Evolutionary conservation across 2,113 vertebrate genomes (phyloP).

Genomic region (Misgurnus anguillicaudatus): DNA sequence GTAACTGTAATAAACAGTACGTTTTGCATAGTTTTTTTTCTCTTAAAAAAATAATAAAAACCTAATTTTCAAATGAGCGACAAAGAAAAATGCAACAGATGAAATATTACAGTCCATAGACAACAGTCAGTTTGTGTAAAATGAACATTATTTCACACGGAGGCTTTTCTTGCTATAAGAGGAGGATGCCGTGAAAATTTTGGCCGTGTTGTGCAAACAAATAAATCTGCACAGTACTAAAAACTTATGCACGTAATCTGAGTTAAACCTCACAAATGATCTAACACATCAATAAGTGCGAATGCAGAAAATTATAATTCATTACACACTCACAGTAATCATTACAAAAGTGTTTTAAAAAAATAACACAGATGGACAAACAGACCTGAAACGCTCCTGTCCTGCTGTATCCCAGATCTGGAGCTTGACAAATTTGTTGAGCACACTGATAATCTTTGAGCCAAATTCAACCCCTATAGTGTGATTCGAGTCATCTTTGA

Average conservation of each 20-base stretch:
- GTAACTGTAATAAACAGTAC: neutral
- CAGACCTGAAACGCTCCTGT: slow-evolving; percentile 90
- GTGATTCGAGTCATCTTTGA: slow-evolving; percentile 95
- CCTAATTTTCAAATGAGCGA: no score
- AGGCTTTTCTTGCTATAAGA: slow-evolving; percentile 1
- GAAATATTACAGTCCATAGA: neutral
- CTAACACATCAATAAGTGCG: slow-evolving; percentile 9
- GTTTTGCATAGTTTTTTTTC: neutral
- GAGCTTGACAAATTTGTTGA: slow-evolving; percentile 90
- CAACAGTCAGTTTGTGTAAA: neutral
- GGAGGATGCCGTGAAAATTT: slow-evolving; percentile 2
- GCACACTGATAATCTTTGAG: slow-evolving; percentile 89
- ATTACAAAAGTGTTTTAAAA: neutral
- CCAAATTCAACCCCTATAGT: slow-evolving; percentile 94
- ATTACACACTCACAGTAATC: slow-evolving; percentile 5
- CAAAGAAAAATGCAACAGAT: no score
- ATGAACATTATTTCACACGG: neutral
- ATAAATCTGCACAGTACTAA: slow-evolving; percentile 11
- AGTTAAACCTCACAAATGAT: slow-evolving; percentile 3
- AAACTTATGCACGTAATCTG: slow-evolving; percentile 15
- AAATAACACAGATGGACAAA: neutral
- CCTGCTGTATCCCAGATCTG: slow-evolving; percentile 96
- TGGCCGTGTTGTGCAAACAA: neutral
- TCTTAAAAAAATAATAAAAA: neutral
- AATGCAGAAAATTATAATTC: neutral